Base-by-base conservation (phyloP, 1,140 invertebrate species). In the Gonioctena quinquepunctata region DNA sequence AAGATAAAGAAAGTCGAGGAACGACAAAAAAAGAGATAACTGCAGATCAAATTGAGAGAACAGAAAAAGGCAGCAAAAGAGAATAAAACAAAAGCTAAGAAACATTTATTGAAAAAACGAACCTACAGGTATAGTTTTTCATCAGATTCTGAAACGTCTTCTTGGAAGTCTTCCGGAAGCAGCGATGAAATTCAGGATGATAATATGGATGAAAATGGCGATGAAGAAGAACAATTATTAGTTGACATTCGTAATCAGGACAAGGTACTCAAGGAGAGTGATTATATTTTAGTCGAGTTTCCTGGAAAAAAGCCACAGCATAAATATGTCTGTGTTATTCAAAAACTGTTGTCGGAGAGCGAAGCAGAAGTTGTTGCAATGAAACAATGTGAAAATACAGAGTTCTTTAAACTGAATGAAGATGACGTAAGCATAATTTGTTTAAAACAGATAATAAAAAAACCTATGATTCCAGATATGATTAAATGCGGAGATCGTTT, bases 361-460 rank as follows among this genome's bases (percentile, higher is more conserved):
- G n/a, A n/a, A n/a, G n/a, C n/a, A n/a, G n/a, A n/a, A n/a, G n/a
- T n/a, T n/a, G n/a, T n/a, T n/a, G n/a, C n/a, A n/a, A n/a, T n/a
- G n/a, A n/a, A n/a, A n/a, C n/a, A n/a, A n/a, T n/a, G n/a, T n/a
- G n/a, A n/a, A n/a, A n/a, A n/a, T n/a, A n/a, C n/a, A n/a, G n/a
- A n/a, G n/a, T n/a, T n/a, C n/a, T n/a, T n/a, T n/a, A n/a, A n/a
- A n/a, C n/a, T n/a, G n/a, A n/a, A n/a, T 6, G n/a, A 42, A 7
- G 33, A 42, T 7, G 33, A 42, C n/a, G 33, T 42, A 42, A 42
- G 33, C 33, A 42, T 42, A 52, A 52, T 52, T 52, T 52, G 3
- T 52, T n/a, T 5, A 5, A 52, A 52, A 52, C 49, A n/a, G n/a
- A 52, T 52, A 52, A 52, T 52, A 52, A 52, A 52, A 52, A 52